Evolutionary conservation across 2,888 invertebrate species (phyloP).

Genomic region (Acleris laterana): DNA sequence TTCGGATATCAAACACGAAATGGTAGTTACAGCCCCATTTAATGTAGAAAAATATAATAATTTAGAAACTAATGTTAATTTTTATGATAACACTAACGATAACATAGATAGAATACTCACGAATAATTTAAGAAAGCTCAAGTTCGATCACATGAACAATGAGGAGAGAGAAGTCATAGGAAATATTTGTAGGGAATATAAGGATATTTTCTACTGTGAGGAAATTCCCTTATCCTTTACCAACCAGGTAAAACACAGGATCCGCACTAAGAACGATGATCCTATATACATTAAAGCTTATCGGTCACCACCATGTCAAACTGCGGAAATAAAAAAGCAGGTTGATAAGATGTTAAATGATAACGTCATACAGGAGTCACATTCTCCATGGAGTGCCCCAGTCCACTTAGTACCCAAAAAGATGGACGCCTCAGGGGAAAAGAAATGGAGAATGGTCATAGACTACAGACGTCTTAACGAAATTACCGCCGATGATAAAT

Average conservation of each 20-base stretch:
- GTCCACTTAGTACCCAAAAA: conserved; percentile 59
- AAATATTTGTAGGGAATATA: conserved; percentile 12
- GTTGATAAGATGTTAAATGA: conserved; percentile 48
- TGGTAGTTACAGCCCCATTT: conserved; percentile 27
- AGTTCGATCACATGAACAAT: no score
- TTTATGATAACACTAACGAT: background rate
- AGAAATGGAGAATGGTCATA: conserved; percentile 49
- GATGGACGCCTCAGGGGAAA: conserved; percentile 47
- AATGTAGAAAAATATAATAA: background rate
- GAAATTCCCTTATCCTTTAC: conserved; percentile 18
- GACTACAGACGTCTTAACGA: conserved; percentile 45
- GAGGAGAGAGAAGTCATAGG: no score
- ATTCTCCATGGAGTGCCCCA: conserved; percentile 54
- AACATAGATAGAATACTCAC: background rate
- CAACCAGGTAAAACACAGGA: conserved; percentile 19
- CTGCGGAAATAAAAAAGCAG: conserved; percentile 50
- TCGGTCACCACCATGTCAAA: conserved; percentile 44
- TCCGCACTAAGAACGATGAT: conserved; percentile 42
- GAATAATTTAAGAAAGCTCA: no score
- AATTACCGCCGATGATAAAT: conserved; percentile 46
- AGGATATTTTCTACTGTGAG: conserved; percentile 25
- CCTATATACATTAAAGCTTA: conserved; percentile 47
- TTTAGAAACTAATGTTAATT: background rate
- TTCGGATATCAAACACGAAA: conserved; percentile 11
- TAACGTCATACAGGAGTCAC: conserved; percentile 49